These are phyloP conservation scores for Moxostoma hubbsi DNA, from an alignment of 2,797 vertebrate genomes.

Conservation along the genomic window DNA sequence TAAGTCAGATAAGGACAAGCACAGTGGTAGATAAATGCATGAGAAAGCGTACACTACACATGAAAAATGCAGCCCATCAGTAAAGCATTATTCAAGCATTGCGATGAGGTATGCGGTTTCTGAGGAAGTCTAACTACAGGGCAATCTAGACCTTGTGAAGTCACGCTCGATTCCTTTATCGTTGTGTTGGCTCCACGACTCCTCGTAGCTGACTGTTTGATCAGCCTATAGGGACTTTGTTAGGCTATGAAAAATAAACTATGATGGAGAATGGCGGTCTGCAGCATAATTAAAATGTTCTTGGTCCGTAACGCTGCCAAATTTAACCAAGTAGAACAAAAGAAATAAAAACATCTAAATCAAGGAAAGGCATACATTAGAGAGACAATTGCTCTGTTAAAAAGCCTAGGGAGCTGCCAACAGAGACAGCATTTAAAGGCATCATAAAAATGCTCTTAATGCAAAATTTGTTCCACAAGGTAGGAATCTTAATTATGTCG, in stretches of 20 bases:
- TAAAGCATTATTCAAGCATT: neutral
- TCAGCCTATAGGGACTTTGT: conserved; percentile 10
- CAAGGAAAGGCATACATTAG: too few relatives aligned
- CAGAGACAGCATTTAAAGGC: too few relatives aligned
- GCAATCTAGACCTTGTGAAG: neutral
- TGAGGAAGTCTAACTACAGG: conserved; percentile 15
- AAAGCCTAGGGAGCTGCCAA: too few relatives aligned
- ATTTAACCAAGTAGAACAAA: too few relatives aligned
- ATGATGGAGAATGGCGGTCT: conserved; percentile 23
- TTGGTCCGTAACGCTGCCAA: too few relatives aligned
- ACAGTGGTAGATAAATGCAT: neutral
- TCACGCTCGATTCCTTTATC: conserved; percentile 27
- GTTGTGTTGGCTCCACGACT: neutral
- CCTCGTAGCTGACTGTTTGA: conserved; percentile 1
- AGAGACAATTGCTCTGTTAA: too few relatives aligned
- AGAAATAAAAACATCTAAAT: too few relatives aligned
- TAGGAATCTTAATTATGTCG: too few relatives aligned
- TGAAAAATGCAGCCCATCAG: neutral
- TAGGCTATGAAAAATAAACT: conserved; percentile 1
- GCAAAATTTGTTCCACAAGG: too few relatives aligned
- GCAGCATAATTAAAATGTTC: conserved; percentile 16
- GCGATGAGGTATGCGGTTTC: conserved; percentile 7
- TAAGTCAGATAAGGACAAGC: conserved; percentile 1
- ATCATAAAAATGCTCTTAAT: too few relatives aligned
- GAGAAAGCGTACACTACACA: conserved; percentile 25